Conservation (phyloP, 2,797 vertebrate species). For the Avahi laniger region DNA sequence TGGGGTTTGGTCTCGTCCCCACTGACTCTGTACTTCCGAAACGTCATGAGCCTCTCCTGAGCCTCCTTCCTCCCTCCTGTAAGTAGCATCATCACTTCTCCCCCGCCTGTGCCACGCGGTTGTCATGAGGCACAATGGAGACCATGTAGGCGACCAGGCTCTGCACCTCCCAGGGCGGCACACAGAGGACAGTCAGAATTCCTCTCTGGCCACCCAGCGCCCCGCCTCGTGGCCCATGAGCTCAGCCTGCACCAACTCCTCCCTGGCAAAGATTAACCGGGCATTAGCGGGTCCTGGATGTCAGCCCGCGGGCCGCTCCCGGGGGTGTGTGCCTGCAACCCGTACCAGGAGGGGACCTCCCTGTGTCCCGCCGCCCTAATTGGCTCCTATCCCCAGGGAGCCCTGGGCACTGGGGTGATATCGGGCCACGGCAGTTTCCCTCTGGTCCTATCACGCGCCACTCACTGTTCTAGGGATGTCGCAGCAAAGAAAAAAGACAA, state of each 20-base stretch:
- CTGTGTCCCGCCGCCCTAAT: neutral
- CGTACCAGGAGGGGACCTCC: neutral
- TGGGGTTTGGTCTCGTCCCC: neutral
- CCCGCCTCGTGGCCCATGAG: neutral
- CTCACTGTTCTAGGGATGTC: too few relatives aligned
- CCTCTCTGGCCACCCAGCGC: neutral
- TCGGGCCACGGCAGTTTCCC: neutral
- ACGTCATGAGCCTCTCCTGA: too few relatives aligned
- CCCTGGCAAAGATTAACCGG: neutral
- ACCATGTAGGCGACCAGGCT: neutral
- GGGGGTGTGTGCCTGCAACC: neutral
- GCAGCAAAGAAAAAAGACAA: neutral
- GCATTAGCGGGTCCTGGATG: too few relatives aligned
- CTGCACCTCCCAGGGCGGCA: neutral
- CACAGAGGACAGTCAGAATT: neutral
- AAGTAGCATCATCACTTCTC: neutral
- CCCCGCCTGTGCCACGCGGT: neutral
- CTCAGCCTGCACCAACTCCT: neutral
- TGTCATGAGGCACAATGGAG: neutral
- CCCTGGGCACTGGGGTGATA: neutral
- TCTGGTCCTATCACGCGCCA: neutral
- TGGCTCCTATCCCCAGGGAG: neutral
- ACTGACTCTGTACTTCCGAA: neutral
- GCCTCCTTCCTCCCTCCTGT: neutral
- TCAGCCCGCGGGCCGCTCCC: neutral